Conservation (phyloP, 2,888 invertebrate species). For the Xylota segnis region DNA sequence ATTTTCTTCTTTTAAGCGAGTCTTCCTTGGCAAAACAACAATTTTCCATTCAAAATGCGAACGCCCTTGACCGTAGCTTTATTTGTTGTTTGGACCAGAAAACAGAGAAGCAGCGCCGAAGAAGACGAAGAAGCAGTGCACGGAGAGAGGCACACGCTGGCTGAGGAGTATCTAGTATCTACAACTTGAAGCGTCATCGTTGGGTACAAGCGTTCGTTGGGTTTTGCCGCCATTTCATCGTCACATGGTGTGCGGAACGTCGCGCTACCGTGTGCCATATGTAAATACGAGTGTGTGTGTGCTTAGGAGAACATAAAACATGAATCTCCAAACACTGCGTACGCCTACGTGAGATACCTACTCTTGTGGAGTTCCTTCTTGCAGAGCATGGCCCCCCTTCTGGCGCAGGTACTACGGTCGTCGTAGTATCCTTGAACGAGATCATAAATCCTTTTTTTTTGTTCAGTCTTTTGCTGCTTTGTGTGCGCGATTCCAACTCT, state of each 20-base stretch:
- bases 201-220: slow-evolving; percentile 55
- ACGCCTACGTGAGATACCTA: slow-evolving; percentile 47
- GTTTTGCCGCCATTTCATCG: slow-evolving; percentile 72
- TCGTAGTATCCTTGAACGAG: slow-evolving; percentile 81
- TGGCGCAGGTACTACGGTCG: slow-evolving; percentile 37
- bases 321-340: slow-evolving; percentile 27
- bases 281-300: slow-evolving; percentile 16
- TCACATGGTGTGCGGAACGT: slow-evolving; percentile 57
- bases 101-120: background rate
- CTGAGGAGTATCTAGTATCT: slow-evolving; percentile 22
- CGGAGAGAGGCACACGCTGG: background rate
- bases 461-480: slow-evolving; percentile 58
- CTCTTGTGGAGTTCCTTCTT: slow-evolving; percentile 26
- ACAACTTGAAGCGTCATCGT: slow-evolving; percentile 60
- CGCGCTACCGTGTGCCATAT: slow-evolving; percentile 11
- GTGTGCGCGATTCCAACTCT: slow-evolving; percentile 42
- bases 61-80: slow-evolving; percentile 76
- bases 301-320: slow-evolving; percentile 46
- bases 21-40: slow-evolving; percentile 61
- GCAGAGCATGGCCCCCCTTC: no score
- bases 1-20: slow-evolving; percentile 49
- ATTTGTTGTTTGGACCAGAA: slow-evolving; percentile 63
- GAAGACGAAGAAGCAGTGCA: slow-evolving; percentile 19
- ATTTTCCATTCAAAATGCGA: slow-evolving; percentile 72
- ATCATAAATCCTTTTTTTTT: slow-evolving; percentile 81